Base-by-base conservation (phyloP, 35 echinoderm and acorn worm species). In the Anneissia japonica region DNA sequence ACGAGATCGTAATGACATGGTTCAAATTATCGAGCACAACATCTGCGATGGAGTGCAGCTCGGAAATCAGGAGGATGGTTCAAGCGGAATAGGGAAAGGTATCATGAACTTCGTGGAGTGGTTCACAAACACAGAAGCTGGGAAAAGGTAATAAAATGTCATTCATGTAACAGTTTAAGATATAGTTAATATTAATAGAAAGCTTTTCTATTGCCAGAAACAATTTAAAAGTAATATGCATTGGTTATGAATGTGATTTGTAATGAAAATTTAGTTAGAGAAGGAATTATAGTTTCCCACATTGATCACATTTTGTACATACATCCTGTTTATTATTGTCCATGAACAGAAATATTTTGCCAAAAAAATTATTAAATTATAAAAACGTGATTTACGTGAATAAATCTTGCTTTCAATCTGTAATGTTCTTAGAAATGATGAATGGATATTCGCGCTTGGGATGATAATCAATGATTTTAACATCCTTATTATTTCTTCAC, bases 91-190 rank as follows among this genome's bases (percentile, higher is more conserved):
- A 23, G 95, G 95, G 29, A 93, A 88, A 37, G 95, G 91, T 19
- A 92, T 97, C 77, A 97, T 97, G 89, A 92, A 93, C 32, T 97
- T 93, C 77, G 30, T 97, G 3, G 91, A 91, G 37, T 97, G 95
- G 95, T 97, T 97, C 77, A 75, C 80, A 36, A 97, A 91, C 86
- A 93, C 85, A 36, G 95, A 97, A 91, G 95, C 79, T 38, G 95
- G 95, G 14, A 86, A 81, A 75, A 93, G 86, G 95, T 97, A 75
- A n/a, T 32, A 73, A 26, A 30, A 35, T 16, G 1, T 64, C 26
- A 16, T 9, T 19, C 1, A 19, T 64, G 51, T 26, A 12, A 64
- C 2, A 64, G 11, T 9, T 64, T 16, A 16, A 45, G 16, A 45
- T n/a, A n/a, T n/a, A n/a, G n/a, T n/a, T n/a, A n/a, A n/a, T n/a